These are phyloP conservation scores for Trichoplusia ni DNA, from an alignment of 1,140 invertebrate genomes.

Conservation along the genomic window DNA sequence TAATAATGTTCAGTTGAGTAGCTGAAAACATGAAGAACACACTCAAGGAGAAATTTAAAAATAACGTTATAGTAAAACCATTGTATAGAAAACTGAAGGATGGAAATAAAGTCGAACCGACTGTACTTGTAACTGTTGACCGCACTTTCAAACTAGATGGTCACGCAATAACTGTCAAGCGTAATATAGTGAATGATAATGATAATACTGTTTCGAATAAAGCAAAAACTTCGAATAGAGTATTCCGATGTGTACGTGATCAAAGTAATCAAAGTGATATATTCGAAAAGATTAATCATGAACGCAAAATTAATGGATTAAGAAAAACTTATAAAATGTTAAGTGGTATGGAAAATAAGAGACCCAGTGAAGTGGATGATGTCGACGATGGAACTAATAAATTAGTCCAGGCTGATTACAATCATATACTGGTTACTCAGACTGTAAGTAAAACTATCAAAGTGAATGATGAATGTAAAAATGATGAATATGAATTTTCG, in stretches of 20 bases:
- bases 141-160: constrained; percentile 57
- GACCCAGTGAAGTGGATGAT: constrained; percentile 18
- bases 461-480: too few species aligned
- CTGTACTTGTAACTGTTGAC: constrained; percentile 50
- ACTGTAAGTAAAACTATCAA: constrained; percentile 31
- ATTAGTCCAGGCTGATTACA: constrained; percentile 24
- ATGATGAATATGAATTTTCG: too few species aligned
- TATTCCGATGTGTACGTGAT: constrained; percentile 47
- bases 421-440: constrained; percentile 11
- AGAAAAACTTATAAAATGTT: constrained; percentile 22
- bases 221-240: constrained; percentile 47
- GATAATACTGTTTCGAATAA: constrained; percentile 38
- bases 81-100: constrained; percentile 59
- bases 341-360: constrained; percentile 6
- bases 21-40: constrained; percentile 39
- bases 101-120: constrained; percentile 37
- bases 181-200: constrained; percentile 43
- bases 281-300: background rate
- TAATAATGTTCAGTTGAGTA: background rate
- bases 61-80: constrained; percentile 63
- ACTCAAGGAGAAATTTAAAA: constrained; percentile 59
- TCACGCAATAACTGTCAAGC: constrained; percentile 54
- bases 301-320: background rate
- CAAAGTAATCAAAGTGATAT: constrained; percentile 12
- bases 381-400: constrained; percentile 27